Evolutionary conservation across 2,113 vertebrate species (phyloP).

Genomic region (Xiphophorus couchianus): DNA sequence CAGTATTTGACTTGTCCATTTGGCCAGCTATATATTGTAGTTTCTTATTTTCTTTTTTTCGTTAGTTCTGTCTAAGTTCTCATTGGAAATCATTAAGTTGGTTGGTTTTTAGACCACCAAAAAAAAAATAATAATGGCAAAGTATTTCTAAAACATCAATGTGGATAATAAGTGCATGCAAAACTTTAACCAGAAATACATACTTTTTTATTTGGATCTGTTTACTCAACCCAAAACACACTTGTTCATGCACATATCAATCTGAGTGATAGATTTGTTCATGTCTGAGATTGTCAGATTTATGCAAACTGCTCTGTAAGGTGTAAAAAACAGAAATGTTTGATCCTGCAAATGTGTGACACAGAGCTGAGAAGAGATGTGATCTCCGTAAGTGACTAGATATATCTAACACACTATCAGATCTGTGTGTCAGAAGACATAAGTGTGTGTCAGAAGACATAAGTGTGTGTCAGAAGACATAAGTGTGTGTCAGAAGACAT

Average conservation of each 20-base stretch:
- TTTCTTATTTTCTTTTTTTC: too few species aligned
- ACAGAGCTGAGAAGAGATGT: conserved; percentile 21
- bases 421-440: conserved; percentile 12
- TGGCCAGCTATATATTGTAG: too few species aligned
- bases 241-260: background rate
- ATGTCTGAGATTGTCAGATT: conserved; percentile 16
- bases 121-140: background rate
- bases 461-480: background rate
- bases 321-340: background rate
- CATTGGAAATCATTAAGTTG: background rate
- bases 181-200: background rate
- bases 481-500: conserved; percentile 14
- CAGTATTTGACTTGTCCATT: too few species aligned
- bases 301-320: conserved; percentile 4
- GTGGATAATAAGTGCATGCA: too few species aligned
- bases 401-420: conserved; percentile 14
- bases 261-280: conserved; percentile 27
- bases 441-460: too few species aligned
- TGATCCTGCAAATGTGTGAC: conserved; percentile 22
- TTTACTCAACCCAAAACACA: too few species aligned
- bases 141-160: background rate
- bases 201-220: too few species aligned
- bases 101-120: background rate
- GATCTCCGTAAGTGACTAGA: conserved; percentile 4
- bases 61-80: too few species aligned